These are phyloP conservation scores for Pantelozetes paolii DNA, from an alignment of 2,888 invertebrate genomes.

Conservation along the genomic window DNA sequence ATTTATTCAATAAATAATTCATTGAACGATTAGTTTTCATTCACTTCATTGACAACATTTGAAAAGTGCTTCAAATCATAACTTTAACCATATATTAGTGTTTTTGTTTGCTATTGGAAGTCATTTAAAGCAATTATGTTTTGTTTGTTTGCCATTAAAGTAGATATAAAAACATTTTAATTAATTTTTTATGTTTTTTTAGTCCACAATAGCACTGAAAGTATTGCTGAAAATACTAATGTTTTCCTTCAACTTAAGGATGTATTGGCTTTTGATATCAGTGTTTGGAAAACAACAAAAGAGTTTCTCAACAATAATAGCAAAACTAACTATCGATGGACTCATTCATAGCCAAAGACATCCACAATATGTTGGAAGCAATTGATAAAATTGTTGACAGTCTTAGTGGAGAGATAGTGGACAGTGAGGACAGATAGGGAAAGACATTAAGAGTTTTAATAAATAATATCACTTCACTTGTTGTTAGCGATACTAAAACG, in stretches of 20 bases:
- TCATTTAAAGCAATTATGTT: background rate
- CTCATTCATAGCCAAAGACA: background rate
- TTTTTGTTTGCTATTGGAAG: background rate
- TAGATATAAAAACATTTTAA: background rate
- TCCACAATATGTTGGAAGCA: background rate
- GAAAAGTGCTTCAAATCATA: background rate
- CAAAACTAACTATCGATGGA: background rate
- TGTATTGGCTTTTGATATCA: background rate
- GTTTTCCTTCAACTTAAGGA: no score
- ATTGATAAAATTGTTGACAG: background rate
- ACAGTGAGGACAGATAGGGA: background rate
- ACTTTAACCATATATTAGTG: background rate
- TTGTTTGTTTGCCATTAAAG: background rate
- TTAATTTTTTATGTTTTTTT: background rate
- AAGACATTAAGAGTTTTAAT: slow-evolving; percentile 18
- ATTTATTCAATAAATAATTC: slow-evolving; percentile 3
- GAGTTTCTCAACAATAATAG: no score
- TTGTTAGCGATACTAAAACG: background rate
- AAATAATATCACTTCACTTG: slow-evolving; percentile 5
- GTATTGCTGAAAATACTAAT: background rate
- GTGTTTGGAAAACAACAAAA: background rate
- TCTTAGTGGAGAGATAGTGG: background rate
- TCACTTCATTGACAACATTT: slow-evolving; percentile 11
- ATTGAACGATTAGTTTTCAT: background rate
- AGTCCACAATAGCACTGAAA: background rate